phyloP scores from a whole-genome alignment of 2,113 vertebrate genomes.

The Rhodinocichla rosea region DNA sequence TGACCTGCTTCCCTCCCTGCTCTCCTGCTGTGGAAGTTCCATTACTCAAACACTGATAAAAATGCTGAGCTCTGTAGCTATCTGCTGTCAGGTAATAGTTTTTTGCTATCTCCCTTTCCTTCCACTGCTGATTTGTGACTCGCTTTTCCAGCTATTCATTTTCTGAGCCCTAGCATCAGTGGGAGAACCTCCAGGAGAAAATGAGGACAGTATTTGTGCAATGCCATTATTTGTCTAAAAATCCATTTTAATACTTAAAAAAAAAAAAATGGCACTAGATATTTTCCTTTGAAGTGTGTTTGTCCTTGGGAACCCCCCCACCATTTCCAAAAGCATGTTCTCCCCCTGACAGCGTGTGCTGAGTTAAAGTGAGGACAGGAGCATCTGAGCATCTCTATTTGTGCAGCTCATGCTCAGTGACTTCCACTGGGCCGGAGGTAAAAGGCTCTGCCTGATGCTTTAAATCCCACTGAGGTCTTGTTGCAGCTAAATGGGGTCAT shows the following conservation, averaged over 20 bases:
- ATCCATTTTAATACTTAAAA: not conserved
- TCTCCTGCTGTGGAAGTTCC: not conserved
- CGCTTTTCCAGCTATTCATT: not conserved
- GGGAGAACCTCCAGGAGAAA: not conserved
- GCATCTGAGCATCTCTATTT: not conserved
- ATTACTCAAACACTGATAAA: slow-evolving; percentile 19
- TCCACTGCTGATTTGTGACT: slow-evolving; percentile 5
- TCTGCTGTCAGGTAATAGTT: slow-evolving; percentile 10
- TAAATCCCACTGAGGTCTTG: not conserved
- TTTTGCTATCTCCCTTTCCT: slow-evolving; percentile 7
- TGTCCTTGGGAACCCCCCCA: not conserved
- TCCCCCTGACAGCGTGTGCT: not conserved
- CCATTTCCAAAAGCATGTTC: not conserved
- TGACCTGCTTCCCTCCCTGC: not conserved
- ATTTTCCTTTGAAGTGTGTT: not conserved
- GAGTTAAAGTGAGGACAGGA: not conserved
- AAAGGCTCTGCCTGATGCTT: not conserved
- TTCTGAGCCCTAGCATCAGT: not conserved
- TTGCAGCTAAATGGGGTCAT: not conserved
- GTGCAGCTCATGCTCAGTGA: not conserved
- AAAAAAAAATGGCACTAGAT: not conserved
- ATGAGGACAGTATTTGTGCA: not conserved
- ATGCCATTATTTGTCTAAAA: not conserved
- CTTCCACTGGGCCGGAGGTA: not conserved
- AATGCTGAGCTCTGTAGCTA: not conserved